Percentiles rank a stretch among this genome's conserved stretches.
These are phyloP conservation scores for Andrena hattorfiana DNA, from an alignment of 2,888 invertebrate genomes.

Conservation along the genomic window DNA sequence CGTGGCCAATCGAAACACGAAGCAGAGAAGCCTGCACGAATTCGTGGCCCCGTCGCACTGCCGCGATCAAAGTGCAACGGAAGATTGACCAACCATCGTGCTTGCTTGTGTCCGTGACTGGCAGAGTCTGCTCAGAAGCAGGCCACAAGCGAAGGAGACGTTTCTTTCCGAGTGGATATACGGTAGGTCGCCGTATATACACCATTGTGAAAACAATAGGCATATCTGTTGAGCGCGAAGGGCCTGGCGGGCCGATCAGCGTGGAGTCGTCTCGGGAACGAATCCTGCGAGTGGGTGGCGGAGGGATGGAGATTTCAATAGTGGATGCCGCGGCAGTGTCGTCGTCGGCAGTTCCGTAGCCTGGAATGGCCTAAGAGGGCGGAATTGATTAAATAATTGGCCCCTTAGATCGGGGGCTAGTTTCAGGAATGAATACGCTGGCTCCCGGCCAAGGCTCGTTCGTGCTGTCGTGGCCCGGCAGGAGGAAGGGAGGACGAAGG, in stretches of 20 bases:
- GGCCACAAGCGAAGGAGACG: no score
- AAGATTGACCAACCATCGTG: neutral
- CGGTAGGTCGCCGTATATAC: neutral
- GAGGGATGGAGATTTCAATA: slow-evolving; percentile 81
- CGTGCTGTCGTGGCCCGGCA: slow-evolving; percentile 58
- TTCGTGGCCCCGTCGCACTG: slow-evolving; percentile 38
- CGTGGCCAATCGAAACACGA: slow-evolving; percentile 41
- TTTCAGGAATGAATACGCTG: slow-evolving; percentile 84
- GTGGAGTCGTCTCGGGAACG: slow-evolving; percentile 23
- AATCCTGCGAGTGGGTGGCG: slow-evolving; percentile 46
- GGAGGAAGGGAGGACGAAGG: slow-evolving; percentile 48
- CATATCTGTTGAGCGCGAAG: slow-evolving; percentile 26
- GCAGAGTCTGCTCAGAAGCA: no score
- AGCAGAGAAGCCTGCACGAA: slow-evolving; percentile 25
- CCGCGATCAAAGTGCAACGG: slow-evolving; percentile 12
- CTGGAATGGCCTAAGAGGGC: slow-evolving; percentile 80
- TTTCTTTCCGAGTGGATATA: no score
- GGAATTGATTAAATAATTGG: slow-evolving; percentile 85
- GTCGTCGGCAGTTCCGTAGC: slow-evolving; percentile 68
- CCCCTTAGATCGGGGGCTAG: slow-evolving; percentile 84
- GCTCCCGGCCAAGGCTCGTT: slow-evolving; percentile 76
- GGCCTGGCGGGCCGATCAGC: slow-evolving; percentile 15
- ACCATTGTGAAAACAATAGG: slow-evolving; percentile 45
- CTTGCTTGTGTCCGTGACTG: no score
- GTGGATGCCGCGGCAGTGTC: slow-evolving; percentile 74